Evolutionary conservation across 2,113 vertebrate genomes (phyloP).

Genomic region (Empidonax traillii): DNA sequence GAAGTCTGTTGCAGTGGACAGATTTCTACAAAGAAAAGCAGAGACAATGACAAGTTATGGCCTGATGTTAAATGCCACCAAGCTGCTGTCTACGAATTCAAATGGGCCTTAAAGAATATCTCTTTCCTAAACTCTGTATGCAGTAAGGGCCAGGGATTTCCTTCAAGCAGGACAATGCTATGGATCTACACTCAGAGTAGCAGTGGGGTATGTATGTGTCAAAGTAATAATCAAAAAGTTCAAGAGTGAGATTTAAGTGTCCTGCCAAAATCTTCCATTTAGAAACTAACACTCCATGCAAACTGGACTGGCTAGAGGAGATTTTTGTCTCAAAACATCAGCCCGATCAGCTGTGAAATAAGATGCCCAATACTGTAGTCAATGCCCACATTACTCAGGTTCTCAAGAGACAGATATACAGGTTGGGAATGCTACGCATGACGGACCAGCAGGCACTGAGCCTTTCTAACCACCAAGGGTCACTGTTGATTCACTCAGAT

Average conservation of each 20-base stretch:
- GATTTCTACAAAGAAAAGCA: background rate
- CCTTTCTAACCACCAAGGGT: conserved; percentile 55
- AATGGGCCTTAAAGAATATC: background rate
- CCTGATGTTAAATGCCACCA: background rate
- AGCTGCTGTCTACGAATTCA: background rate
- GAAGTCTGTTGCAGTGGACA: background rate
- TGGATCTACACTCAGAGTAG: background rate
- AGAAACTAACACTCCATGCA: background rate
- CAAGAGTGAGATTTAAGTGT: background rate
- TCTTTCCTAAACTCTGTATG: background rate
- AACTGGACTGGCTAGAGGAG: background rate
- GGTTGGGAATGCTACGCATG: background rate
- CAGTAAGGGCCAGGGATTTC: background rate
- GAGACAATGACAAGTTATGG: background rate
- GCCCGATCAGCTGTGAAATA: background rate
- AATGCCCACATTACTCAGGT: background rate
- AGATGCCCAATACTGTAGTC: background rate
- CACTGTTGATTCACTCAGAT: conserved; percentile 57
- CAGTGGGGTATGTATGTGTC: background rate
- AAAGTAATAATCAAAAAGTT: background rate
- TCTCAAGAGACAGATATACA: background rate
- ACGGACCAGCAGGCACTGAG: conserved; percentile 2
- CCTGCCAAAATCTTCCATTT: background rate
- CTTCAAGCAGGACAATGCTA: background rate
- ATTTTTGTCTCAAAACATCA: background rate